A percentile compares a stretch with the other conserved stretches of the same genome.
These are phyloP conservation scores for Agrotis exclamationis DNA, from an alignment of 2,888 invertebrate species.

Conservation along the genomic window DNA sequence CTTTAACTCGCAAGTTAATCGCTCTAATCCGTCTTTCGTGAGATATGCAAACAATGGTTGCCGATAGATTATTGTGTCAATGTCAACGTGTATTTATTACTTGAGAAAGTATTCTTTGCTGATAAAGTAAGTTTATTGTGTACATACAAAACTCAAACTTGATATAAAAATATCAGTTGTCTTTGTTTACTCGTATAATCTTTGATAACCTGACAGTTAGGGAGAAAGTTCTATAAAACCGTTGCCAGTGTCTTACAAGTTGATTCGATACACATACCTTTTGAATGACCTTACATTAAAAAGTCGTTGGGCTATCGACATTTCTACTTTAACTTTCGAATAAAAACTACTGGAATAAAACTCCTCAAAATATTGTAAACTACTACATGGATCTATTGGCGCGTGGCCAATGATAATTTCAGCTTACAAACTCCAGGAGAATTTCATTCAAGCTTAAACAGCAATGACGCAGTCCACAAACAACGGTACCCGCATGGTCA, in stretches of 20 bases:
- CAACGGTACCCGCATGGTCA: conserved; percentile 22
- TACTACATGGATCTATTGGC: background rate
- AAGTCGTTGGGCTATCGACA: conserved; percentile 31
- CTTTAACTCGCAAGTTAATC: conserved; percentile 59
- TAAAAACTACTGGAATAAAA: background rate
- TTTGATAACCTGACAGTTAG: conserved; percentile 9
- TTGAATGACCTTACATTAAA: conserved; percentile 3
- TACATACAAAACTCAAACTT: conserved; percentile 30
- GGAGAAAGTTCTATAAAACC: conserved; percentile 42
- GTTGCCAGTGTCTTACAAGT: conserved; percentile 13
- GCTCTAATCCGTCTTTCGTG: conserved; percentile 62
- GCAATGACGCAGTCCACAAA: background rate
- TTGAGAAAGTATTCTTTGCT: conserved; percentile 30
- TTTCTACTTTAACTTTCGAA: conserved; percentile 39
- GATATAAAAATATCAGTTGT: conserved; percentile 18
- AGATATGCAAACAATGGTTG: conserved; percentile 65
- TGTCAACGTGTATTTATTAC: conserved; percentile 23
- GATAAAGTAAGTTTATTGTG: conserved; percentile 40
- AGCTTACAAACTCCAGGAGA: too few species aligned
- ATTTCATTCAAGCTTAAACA: too few species aligned
- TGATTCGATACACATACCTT: conserved; percentile 18
- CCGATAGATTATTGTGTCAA: conserved; percentile 61
- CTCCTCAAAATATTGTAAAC: background rate
- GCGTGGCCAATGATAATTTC: background rate
- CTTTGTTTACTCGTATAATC: conserved; percentile 36